A percentile compares a stretch with the other conserved stretches of the same genome.
phyloP scores from a whole-genome alignment of 53 echinoderm and acorn worm genomes.

The Holothuria scabra region DNA sequence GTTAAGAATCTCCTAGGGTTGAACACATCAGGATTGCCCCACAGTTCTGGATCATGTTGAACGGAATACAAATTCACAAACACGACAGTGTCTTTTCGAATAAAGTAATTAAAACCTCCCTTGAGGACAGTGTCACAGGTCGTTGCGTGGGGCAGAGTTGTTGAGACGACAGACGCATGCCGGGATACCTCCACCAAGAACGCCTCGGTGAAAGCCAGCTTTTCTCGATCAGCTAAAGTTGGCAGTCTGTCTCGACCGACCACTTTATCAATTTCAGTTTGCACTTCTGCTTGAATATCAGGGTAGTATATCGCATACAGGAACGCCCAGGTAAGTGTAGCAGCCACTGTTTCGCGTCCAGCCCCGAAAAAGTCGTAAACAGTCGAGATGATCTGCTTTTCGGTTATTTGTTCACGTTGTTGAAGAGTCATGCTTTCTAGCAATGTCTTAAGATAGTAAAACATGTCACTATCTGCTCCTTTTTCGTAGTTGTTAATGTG shows the following conservation, averaged over 20 bases:
- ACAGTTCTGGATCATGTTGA: constrained; percentile 41
- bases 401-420: constrained; percentile 46
- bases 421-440: constrained; percentile 20
- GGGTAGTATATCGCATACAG: constrained; percentile 62
- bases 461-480: constrained; percentile 54
- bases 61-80: constrained; percentile 73
- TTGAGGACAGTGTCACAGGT: constrained; percentile 74
- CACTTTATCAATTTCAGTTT: constrained; percentile 65
- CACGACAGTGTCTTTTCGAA: constrained; percentile 83
- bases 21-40: constrained; percentile 47
- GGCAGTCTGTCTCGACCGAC: constrained; percentile 57
- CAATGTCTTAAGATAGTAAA: constrained; percentile 67
- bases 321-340: constrained; percentile 64
- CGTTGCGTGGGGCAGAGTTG: constrained; percentile 83
- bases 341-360: constrained; percentile 68
- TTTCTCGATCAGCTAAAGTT: constrained; percentile 62
- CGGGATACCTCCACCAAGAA: constrained; percentile 79
- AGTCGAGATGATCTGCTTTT: constrained; percentile 38
- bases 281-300: constrained; percentile 62
- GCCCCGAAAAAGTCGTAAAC: constrained; percentile 72
- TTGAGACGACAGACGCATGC: constrained; percentile 67
- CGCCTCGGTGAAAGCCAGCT: constrained; percentile 81
- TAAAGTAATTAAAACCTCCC: constrained; percentile 66
- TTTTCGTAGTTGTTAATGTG: too few relatives aligned
- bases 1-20: constrained; percentile 49